Evolutionary conservation across 2,888 invertebrate species (phyloP).

Genomic region (Lamellibrachia columna): DNA sequence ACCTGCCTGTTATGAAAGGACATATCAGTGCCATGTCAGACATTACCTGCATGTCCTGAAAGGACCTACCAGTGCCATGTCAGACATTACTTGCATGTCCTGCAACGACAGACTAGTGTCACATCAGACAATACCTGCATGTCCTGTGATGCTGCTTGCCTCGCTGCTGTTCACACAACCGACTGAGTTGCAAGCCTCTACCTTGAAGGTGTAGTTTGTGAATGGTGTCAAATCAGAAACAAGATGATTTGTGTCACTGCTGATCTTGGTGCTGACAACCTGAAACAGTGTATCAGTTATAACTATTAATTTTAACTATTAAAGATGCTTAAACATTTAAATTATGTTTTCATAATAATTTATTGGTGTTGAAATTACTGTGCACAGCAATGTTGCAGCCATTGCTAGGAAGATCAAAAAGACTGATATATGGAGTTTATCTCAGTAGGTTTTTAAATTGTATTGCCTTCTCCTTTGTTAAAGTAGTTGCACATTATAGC

Average conservation of each 20-base stretch:
- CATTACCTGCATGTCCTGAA: not conserved
- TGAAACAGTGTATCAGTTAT: not conserved
- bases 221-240: slow-evolving; percentile 49
- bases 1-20: not conserved
- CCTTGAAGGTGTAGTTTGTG: slow-evolving; percentile 52
- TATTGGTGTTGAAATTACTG: too few species aligned
- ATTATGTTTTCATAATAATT: not conserved
- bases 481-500: too few species aligned
- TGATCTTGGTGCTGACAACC: not conserved
- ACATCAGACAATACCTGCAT: not conserved
- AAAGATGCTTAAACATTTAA: not conserved
- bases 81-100: not conserved
- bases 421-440: too few species aligned
- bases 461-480: too few species aligned
- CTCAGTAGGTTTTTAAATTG: too few species aligned
- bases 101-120: not conserved
- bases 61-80: not conserved
- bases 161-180: slow-evolving; percentile 63
- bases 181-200: slow-evolving; percentile 59
- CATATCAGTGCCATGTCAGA: too few species aligned
- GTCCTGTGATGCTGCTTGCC: slow-evolving; percentile 25
- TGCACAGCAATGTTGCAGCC: slow-evolving; percentile 6
- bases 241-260: not conserved
- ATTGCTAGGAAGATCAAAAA: too few species aligned
- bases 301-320: not conserved